phyloP scores from a whole-genome alignment of 2,888 invertebrate species.

The Ernsta delagoae region DNA sequence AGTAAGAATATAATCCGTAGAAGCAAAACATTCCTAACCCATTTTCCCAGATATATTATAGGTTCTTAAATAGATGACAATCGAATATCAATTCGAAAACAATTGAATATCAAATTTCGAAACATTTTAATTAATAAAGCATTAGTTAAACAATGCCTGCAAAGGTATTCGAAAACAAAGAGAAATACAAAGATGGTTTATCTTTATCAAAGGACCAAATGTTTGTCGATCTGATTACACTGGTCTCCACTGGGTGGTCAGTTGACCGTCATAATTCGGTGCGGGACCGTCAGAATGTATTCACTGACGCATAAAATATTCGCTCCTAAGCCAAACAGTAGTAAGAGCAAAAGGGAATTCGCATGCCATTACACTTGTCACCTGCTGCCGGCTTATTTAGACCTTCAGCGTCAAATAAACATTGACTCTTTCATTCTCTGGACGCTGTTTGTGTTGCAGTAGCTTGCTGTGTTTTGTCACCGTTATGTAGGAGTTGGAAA shows the following conservation, averaged over 20 bases:
- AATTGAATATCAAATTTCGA: too few species aligned
- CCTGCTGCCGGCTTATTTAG: constrained; percentile 57
- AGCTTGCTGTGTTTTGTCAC: constrained; percentile 4
- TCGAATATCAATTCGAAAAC: too few species aligned
- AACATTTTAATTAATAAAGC: too few species aligned
- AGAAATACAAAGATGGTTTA: constrained; percentile 61
- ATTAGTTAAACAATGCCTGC: constrained; percentile 6
- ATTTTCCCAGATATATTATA: too few species aligned
- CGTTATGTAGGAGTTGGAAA: not conserved
- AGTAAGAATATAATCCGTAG: too few species aligned
- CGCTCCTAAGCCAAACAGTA: constrained; percentile 49
- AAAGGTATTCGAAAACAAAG: constrained; percentile 45
- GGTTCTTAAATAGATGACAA: too few species aligned
- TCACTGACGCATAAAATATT: constrained; percentile 83
- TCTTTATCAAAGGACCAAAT: constrained; percentile 71
- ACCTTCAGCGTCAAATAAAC: constrained; percentile 19
- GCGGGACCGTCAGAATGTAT: constrained; percentile 63
- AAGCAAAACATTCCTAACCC: too few species aligned
- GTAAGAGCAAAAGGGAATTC: constrained; percentile 70
- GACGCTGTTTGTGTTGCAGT: not conserved
- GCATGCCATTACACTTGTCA: constrained; percentile 77
- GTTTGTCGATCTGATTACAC: constrained; percentile 80
- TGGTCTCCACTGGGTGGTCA: constrained; percentile 66
- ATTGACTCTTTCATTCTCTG: constrained; percentile 8
- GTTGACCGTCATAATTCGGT: constrained; percentile 83